A percentile compares a stretch with the other conserved stretches of the same genome.
Evolutionary conservation across 2,113 vertebrate genomes (phyloP).

Genomic region (Nibea albiflora): DNA sequence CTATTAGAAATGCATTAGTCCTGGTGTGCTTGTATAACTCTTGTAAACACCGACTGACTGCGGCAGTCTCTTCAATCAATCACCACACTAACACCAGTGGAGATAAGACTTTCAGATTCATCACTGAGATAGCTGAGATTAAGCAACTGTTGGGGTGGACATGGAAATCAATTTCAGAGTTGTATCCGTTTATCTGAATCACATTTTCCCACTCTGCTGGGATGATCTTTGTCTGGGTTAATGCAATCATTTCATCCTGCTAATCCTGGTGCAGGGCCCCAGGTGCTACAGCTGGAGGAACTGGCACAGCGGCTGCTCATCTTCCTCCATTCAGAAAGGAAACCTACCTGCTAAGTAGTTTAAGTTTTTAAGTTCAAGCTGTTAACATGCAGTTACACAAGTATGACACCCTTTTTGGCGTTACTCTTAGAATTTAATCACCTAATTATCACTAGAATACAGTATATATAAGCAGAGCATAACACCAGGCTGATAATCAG

Average conservation of each 20-base stretch:
- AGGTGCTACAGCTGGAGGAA: constrained; percentile 39
- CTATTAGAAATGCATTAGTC: constrained; percentile 46
- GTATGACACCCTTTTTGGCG: not conserved
- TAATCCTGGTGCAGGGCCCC: constrained; percentile 49
- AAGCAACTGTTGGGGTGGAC: constrained; percentile 28
- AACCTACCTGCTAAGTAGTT: not conserved
- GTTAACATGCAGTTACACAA: not conserved
- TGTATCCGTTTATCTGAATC: constrained; percentile 56
- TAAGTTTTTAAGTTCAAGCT: not conserved
- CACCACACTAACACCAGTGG: constrained; percentile 10
- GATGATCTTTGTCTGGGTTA: constrained; percentile 53
- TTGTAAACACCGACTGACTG: constrained; percentile 45
- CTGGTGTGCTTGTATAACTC: constrained; percentile 29
- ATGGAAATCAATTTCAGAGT: constrained; percentile 47
- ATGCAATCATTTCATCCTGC: constrained; percentile 59
- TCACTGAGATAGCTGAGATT: constrained; percentile 23
- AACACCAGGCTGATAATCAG: too few relatives aligned
- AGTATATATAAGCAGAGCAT: too few relatives aligned
- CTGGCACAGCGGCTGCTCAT: not conserved
- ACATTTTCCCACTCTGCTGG: constrained; percentile 30
- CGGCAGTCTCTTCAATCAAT: constrained; percentile 50
- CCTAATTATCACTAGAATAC: not conserved
- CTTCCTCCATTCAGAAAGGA: not conserved
- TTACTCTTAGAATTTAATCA: not conserved
- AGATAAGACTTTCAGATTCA: constrained; percentile 35